These are phyloP conservation scores for Diarsia rubi DNA, from an alignment of 2,888 invertebrate species.

Conservation along the genomic window DNA sequence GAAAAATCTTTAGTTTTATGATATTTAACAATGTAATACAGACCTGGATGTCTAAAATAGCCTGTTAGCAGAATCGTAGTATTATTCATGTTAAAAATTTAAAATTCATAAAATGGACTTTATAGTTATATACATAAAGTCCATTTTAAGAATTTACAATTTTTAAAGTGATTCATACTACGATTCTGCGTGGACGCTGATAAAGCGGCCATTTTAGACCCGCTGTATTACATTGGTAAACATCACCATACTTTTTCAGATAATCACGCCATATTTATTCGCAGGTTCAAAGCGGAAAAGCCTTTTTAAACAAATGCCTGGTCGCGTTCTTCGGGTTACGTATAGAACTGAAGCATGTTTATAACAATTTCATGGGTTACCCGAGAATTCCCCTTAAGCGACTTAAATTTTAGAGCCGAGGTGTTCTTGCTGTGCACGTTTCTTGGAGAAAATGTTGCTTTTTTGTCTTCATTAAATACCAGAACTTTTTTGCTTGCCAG, in stretches of 20 bases:
- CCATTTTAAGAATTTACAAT: too few species aligned
- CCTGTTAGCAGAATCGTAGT: too few species aligned
- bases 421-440: conserved; percentile 41
- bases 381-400: conserved; percentile 59
- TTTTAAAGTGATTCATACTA: too few species aligned
- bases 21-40: too few species aligned
- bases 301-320: conserved; percentile 72
- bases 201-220: too few species aligned
- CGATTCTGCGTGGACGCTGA: too few species aligned
- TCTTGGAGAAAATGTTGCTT: conserved; percentile 29
- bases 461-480: conserved; percentile 19
- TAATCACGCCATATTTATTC: conserved; percentile 58
- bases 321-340: conserved; percentile 70
- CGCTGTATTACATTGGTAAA: not conserved
- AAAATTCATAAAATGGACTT: too few species aligned
- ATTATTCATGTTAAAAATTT: too few species aligned
- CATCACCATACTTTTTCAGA: not conserved
- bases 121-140: too few species aligned
- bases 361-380: conserved; percentile 68
- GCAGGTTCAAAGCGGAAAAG: conserved; percentile 64
- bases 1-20: not conserved
- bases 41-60: too few species aligned
- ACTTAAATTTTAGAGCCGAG: conserved; percentile 54
- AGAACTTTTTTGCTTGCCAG: not conserved
- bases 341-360: conserved; percentile 70